Evolutionary conservation across 2,797 vertebrate genomes (phyloP).

Genomic region (Notoglanidium macrostoma): DNA sequence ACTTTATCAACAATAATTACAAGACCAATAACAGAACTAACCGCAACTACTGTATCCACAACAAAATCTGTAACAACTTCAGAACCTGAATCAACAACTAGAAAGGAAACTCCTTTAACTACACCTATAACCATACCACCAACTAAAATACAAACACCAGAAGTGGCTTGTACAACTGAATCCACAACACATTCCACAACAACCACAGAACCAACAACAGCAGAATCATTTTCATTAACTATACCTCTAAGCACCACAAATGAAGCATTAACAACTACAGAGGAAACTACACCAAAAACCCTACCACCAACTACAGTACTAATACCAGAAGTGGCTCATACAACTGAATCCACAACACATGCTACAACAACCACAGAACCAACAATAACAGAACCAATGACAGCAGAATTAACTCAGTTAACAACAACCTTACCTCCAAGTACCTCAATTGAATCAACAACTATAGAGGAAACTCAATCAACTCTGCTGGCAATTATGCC

Average conservation of each 20-base stretch:
- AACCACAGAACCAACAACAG: not conserved
- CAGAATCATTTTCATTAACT: not conserved
- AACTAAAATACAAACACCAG: too few relatives aligned
- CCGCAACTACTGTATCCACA: not conserved
- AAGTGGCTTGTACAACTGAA: too few relatives aligned
- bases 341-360: not conserved
- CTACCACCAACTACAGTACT: not conserved
- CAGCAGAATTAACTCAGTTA: too few relatives aligned
- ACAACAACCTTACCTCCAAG: too few relatives aligned
- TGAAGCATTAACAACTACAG: not conserved
- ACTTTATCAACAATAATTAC: not conserved
- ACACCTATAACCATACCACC: not conserved
- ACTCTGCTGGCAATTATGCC: too few relatives aligned
- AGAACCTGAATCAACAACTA: not conserved
- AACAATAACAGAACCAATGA: not conserved
- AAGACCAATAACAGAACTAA: not conserved
- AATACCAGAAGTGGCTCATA: not conserved
- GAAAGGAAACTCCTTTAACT: not conserved
- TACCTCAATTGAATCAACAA: too few relatives aligned
- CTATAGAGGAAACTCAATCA: too few relatives aligned
- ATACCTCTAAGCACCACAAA: not conserved
- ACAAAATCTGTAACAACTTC: not conserved
- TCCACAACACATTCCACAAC: not conserved
- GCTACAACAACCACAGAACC: not conserved
- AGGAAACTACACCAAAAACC: not conserved